These are phyloP conservation scores for Phortica variegata DNA, from an alignment of 1,140 invertebrate genomes.

Conservation along the genomic window DNA sequence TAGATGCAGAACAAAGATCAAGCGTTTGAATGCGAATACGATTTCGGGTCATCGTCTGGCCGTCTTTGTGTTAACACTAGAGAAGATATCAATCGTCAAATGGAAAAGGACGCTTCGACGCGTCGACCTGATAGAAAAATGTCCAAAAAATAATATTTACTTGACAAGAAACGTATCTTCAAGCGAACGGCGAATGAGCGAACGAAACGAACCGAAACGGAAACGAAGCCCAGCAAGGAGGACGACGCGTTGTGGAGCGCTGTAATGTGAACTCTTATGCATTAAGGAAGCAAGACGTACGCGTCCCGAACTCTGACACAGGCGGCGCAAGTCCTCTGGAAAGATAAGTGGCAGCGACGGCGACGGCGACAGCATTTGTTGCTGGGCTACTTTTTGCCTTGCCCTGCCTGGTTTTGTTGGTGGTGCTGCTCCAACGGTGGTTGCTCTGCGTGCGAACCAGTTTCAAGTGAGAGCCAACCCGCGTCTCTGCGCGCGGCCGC, in stretches of 20 bases:
- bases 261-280: too few relatives aligned
- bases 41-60: conserved; percentile 5
- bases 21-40: too few relatives aligned
- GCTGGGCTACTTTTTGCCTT: too few relatives aligned
- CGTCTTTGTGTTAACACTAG: background rate
- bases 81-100: conserved; percentile 25
- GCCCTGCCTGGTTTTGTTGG: too few relatives aligned
- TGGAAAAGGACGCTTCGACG: conserved; percentile 35
- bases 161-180: conserved; percentile 25
- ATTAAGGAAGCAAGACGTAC: too few relatives aligned
- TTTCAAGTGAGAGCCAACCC: too few relatives aligned
- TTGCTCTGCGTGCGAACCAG: too few relatives aligned
- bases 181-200: conserved; percentile 32
- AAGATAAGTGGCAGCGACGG: conserved; percentile 12
- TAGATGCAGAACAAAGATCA: too few relatives aligned
- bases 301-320: too few relatives aligned
- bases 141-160: conserved; percentile 55
- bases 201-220: conserved; percentile 10
- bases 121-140: conserved; percentile 51
- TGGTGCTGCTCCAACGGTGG: conserved; percentile 28
- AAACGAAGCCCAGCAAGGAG: conserved; percentile 1
- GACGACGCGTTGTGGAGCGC: too few relatives aligned
- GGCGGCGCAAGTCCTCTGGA: conserved; percentile 1
- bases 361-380: too few relatives aligned
- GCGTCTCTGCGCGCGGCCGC: conserved; percentile 7